Base-by-base conservation (phyloP, 1,140 invertebrate species). In the Cryptotermes secundus region DNA sequence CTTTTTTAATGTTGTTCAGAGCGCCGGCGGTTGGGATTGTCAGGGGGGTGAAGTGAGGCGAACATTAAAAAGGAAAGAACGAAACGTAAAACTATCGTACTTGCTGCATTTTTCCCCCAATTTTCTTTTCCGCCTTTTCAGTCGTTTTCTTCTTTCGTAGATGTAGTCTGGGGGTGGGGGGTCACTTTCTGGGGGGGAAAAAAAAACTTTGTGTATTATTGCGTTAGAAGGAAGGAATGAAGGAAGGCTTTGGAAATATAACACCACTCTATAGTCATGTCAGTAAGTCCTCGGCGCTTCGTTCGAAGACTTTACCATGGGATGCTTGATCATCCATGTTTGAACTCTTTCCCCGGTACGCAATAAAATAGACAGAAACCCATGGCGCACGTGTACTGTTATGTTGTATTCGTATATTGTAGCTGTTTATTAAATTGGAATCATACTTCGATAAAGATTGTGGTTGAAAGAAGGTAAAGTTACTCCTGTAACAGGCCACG, bases 21-120 rank as follows among this genome's bases (percentile, higher is more conserved):
- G 7, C 10, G 7, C 26, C 31, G 12, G 38, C 38, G 59, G 26
- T 72, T 72, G 59, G 26, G 59, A 31, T 16, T 72, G 26, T n/a
- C n/a, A n/a, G 59, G 4, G 59, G 59, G n/a, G 9, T n/a, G 59
- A 3, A 4, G 26, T 9, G 3, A 72, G 59, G 53, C 6, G 16
- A 6, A 26, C 53, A 7, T 72, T 72, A 72, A 72, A 65, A 72
- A 14, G 26, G 59, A 72, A 72, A 4, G 14, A 72, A 72, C 59
- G 59, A n/a, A 31, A 72, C 59, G n/a, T 72, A 31, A 72, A 72
- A 72, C 59, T n/a, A n/a, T 72, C 59, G 59, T 31, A 72, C 59
- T 31, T 72, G 59, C 26, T 72, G 26, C 9, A 31, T 72, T 16
- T 72, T 10, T 59, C 19, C 19, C n/a, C n/a, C n/a, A n/a, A n/a